Base-by-base conservation (phyloP, 2,797 vertebrate genomes). In the Lepilemur ruficaudatus region DNA sequence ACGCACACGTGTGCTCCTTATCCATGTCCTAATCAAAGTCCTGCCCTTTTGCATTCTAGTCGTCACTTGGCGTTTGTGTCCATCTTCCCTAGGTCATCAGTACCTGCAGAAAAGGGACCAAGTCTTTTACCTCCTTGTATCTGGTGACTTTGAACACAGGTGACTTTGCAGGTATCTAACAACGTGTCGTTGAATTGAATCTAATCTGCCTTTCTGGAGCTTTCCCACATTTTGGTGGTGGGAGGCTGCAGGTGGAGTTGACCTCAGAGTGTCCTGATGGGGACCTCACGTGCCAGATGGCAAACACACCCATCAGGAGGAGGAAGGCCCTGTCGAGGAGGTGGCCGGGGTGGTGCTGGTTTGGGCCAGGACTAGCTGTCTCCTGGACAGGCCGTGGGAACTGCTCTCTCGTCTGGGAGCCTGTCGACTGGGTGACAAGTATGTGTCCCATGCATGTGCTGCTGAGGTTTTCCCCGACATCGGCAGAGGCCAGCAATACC, bases 101-200 rank as follows among this genome's bases (percentile, higher is more conserved):
- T 35, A 25, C 35, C 79, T 0, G 2, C 35, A 57, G 48, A 32
- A 81, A 48, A 65, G 12, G 48, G 91, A 23, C 86, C 75, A 1
- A 30, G 3, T n/a, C 59, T 91, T 38, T 15, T 22, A 28, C 18
- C 67, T 25, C 41, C 17, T 61, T 28, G 69, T 32, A 13, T 35
- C 12, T 0, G 0, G 69, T 50, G 8, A 32, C 75, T 76, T 80
- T 57, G 38, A 57, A 73, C 17, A 22, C 10, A 32, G 41, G 73
- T 14, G 10, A 38, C 0, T 0, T 59, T 2, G 2, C 18, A 7
- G 7, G 43, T 15, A 8, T 10, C 43, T 61, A 25, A 46, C 4
- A 32, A 46, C 0, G 7, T n/a, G 12, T 48, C 30, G 25, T 20
- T n/a, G 69, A 25, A n/a, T 13, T 13, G 59, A 63, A 28, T 50